Evolutionary conservation across 2,888 invertebrate genomes (phyloP), one percentile per base, ranked within the genome.

Genomic region (Clivina fossor): DNA sequence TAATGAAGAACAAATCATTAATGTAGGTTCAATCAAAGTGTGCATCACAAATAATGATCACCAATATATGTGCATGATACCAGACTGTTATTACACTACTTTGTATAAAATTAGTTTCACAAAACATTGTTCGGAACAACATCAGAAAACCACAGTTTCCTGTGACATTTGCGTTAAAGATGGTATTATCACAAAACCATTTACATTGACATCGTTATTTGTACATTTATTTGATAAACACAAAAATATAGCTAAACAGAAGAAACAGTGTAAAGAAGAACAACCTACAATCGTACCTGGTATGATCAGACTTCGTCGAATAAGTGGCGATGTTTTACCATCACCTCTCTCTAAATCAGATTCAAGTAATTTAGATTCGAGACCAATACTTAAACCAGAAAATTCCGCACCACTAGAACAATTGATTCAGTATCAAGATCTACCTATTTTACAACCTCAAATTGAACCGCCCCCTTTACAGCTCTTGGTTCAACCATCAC

Each of bases 301-400:
- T n/a, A n/a, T n/a, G n/a, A 51, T 76, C 38, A 68, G 76, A 53
- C 61, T 75, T 26, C 68, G 78, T 22, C 67, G 76, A 46, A 62
- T 79, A 7, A 76, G 76, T 57, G 78, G 78, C 2, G 78, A 79
- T 59, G 72, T 70, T 30, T 63, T 78, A 2, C 78, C 74, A 2
- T 60, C 76, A 2, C 66, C 30, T 33, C n/a, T 7, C 4, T 37
- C 33, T 15, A 33, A 22, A 40, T 18, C 19, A 33, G 7, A 46
- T 37, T 13, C 47, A 26, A 26, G 5, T 8, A 26, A 8, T 26
- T 26, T 26, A 26, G 26, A 26, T 26, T 5, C 5, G 5, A n/a
- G n/a, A n/a, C n/a, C n/a, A n/a, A n/a, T n/a, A n/a, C n/a, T n/a
- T n/a, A n/a, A n/a, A n/a, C n/a, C n/a, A n/a, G n/a, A n/a, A n/a